phyloP scores from a whole-genome alignment of 2,888 invertebrate genomes.

The Drosophila greeni region DNA sequence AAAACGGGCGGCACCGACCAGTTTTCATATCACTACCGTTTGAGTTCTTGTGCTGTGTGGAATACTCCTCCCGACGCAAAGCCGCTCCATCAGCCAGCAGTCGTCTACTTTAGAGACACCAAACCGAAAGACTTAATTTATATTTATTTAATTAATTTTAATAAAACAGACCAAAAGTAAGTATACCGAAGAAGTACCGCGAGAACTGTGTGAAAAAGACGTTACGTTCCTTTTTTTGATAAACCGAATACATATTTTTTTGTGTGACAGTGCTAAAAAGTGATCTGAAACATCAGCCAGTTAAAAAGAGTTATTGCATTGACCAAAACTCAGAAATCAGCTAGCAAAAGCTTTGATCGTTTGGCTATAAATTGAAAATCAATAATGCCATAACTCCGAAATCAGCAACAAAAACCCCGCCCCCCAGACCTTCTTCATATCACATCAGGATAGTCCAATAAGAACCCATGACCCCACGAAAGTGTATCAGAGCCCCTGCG shows the following conservation, averaged over 20 bases:
- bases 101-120: constrained; percentile 68
- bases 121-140: constrained; percentile 77
- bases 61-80: constrained; percentile 62
- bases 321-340: constrained; percentile 6
- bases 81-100: constrained; percentile 63
- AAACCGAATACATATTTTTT: constrained; percentile 31
- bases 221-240: constrained; percentile 48
- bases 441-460: constrained; percentile 6
- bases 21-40: constrained; percentile 79
- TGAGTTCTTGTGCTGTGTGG: constrained; percentile 78
- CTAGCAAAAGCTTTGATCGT: constrained; percentile 4
- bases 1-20: constrained; percentile 75
- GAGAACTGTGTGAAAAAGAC: constrained; percentile 37
- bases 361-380: constrained; percentile 2
- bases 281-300: constrained; percentile 15
- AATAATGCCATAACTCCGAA: constrained; percentile 5
- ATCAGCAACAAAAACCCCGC: not conserved
- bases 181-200: constrained; percentile 47
- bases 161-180: constrained; percentile 77
- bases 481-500: constrained; percentile 2
- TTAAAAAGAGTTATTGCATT: constrained; percentile 8
- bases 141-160: constrained; percentile 78
- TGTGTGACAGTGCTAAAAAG: constrained; percentile 27
- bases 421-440: not conserved
- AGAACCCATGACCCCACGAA: not conserved